Percentiles rank a stretch among this genome's conserved stretches.
Evolutionary conservation across 2,888 invertebrate species (phyloP).

Genomic region (Mimachlamys varia): DNA sequence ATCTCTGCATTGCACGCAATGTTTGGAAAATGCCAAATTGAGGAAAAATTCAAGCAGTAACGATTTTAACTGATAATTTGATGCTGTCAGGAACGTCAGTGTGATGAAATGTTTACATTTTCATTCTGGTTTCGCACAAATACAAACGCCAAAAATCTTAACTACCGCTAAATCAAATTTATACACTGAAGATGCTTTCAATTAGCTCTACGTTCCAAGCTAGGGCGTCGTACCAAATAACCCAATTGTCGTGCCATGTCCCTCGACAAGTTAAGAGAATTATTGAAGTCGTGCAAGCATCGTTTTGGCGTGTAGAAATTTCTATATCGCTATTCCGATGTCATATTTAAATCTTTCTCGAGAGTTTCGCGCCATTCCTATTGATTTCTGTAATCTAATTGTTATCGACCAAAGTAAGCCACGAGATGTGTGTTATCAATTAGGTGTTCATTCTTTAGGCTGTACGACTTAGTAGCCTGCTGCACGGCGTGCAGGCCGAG

Average conservation of each 20-base stretch:
- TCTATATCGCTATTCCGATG: not conserved
- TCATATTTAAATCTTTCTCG: constrained; percentile 3
- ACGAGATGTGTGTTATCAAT: constrained; percentile 19
- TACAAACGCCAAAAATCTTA: not conserved
- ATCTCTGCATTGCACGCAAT: no score
- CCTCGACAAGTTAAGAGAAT: not conserved
- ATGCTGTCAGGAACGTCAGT: not conserved
- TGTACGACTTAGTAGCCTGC: not conserved
- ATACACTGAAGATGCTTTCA: constrained; percentile 11
- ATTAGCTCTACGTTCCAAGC: not conserved
- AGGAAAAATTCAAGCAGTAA: not conserved
- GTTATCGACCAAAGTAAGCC: not conserved
- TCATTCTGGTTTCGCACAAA: not conserved
- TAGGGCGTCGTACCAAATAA: not conserved
- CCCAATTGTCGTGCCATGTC: not conserved
- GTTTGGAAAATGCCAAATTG: not conserved
- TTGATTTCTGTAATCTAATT: constrained; percentile 15
- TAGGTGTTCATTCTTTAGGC: not conserved
- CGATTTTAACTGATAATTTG: not conserved
- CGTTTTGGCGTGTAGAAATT: not conserved
- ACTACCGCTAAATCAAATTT: not conserved
- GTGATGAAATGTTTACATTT: not conserved
- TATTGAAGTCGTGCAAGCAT: constrained; percentile 12
- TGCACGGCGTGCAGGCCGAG: not conserved
- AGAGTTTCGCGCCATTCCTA: not conserved